Evolutionary conservation across 1,140 invertebrate species (phyloP), one percentile per base, ranked within the genome.

Genomic region (Trypoxylus dichotomus): DNA sequence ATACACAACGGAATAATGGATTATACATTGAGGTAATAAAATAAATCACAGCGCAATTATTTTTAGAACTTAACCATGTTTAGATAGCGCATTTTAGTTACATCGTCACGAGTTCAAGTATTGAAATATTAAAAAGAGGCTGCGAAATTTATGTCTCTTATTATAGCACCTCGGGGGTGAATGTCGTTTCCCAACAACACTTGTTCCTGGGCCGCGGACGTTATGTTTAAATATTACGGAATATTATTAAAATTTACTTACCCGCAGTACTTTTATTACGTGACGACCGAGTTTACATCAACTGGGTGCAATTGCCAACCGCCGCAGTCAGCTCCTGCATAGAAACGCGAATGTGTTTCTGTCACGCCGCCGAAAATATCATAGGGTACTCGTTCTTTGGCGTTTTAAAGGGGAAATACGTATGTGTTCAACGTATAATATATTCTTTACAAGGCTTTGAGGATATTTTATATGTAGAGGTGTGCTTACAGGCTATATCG

Each of bases 241-340:
- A 68, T 68, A 27, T 68, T 68, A 68, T 68, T 68, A 68, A 68
- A 68, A 68, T 68, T 68, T 68, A 68, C 60, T 68, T 68, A 24
- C 24, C 60, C 60, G 60, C 60, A 68, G 60, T 68, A 68, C 60
- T 68, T 68, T 68, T 68, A 68, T 68, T 68, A 68, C 60, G 60
- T 68, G 60, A 68, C 60, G 60, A 10, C 11, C 60, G 25, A 68
- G 60, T 68, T 68, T 68, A 68, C 24, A 68, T 68, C 60, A 68
- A 68, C 60, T 68, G 60, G 60, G 60, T 68, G 60, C 60, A 68
- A 68, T 68, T 68, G 60, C 60, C 60, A 68, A 27, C 60, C 60
- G 60, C 32, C 32, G 32, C 3, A 37, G 32, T 37, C 32, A 2
- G 8, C 24, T 27, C 19, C 60, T 68, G 24, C 60, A 68, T 10